These are phyloP conservation scores for Ennomos fuscantarius DNA, from an alignment of 2,888 invertebrate species.

Conservation along the genomic window DNA sequence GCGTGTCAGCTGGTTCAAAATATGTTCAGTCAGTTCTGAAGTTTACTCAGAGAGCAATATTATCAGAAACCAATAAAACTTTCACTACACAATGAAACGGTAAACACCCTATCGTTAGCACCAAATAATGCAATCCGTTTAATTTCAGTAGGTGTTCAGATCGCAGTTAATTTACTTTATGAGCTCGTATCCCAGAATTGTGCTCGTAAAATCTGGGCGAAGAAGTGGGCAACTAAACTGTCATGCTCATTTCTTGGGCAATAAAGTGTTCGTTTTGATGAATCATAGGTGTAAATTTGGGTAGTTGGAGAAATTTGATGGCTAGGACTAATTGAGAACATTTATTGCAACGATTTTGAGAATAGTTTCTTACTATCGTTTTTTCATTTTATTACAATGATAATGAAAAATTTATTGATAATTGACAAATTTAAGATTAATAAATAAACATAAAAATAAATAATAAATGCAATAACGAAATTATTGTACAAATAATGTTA, in stretches of 20 bases:
- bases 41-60: not conserved
- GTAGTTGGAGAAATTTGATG: not conserved
- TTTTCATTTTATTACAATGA: too few species aligned
- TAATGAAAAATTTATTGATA: too few species aligned
- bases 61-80: constrained; percentile 21
- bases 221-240: constrained; percentile 16
- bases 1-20: too few species aligned
- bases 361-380: too few species aligned
- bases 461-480: too few species aligned
- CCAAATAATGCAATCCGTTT: constrained; percentile 42
- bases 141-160: constrained; percentile 48
- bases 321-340: too few species aligned
- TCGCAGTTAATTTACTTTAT: constrained; percentile 51
- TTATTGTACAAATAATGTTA: too few species aligned
- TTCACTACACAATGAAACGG: constrained; percentile 24
- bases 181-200: constrained; percentile 42
- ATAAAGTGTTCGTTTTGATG: constrained; percentile 8
- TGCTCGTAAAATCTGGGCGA: constrained; percentile 27
- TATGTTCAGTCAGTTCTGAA: too few species aligned
- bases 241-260: constrained; percentile 16
- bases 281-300: constrained; percentile 1
- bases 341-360: too few species aligned
- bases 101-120: constrained; percentile 21
- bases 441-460: too few species aligned
- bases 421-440: too few species aligned